Percentiles rank a stretch among this genome's conserved stretches.
Conservation (phyloP, 2,888 invertebrate species). For the Eupithecia tripunctaria region DNA sequence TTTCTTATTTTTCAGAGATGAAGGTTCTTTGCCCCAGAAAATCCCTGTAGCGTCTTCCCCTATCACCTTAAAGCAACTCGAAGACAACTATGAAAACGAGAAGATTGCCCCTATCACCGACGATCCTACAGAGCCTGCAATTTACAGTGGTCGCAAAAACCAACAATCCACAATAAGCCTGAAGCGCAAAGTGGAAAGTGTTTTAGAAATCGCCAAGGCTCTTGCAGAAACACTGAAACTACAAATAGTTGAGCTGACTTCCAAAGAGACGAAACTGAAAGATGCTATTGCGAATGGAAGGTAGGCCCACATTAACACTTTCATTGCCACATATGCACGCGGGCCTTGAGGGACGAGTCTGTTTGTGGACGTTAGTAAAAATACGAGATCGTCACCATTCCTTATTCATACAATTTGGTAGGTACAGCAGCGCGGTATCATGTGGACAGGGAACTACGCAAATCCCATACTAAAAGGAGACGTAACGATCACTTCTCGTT, state of each 20-base stretch:
- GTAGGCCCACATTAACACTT: constrained; percentile 52
- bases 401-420: no score
- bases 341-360: no score
- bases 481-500: no score
- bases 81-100: constrained; percentile 44
- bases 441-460: no score
- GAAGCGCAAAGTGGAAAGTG: constrained; percentile 59
- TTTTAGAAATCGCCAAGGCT: constrained; percentile 58
- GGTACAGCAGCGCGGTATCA: no score
- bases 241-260: constrained; percentile 57
- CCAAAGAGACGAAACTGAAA: constrained; percentile 62
- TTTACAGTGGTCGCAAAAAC: constrained; percentile 11
- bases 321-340: no score
- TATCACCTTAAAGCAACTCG: constrained; percentile 38
- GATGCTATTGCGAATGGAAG: constrained; percentile 70
- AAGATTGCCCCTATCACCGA: constrained; percentile 38
- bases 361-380: no score
- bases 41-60: constrained; percentile 34
- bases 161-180: constrained; percentile 48
- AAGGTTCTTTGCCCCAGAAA: constrained; percentile 35
- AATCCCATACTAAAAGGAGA: no score
- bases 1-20: constrained; percentile 41
- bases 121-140: constrained; percentile 24
- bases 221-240: constrained; percentile 59
- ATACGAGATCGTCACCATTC: no score